phyloP scores from a whole-genome alignment of 2,888 invertebrate species.

The Oscheius myriophilus region DNA sequence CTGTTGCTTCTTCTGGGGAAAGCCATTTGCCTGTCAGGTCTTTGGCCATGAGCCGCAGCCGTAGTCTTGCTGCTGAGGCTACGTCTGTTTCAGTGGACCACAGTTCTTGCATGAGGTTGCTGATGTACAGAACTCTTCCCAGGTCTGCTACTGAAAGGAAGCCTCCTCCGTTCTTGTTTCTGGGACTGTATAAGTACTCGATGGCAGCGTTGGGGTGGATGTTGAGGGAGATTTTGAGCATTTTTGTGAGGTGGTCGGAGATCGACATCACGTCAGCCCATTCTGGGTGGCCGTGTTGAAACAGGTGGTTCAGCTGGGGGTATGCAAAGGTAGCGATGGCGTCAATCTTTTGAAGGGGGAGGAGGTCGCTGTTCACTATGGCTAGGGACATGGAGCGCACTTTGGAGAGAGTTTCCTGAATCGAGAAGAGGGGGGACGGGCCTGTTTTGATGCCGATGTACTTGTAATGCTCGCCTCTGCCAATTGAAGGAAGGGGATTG shows the following conservation, averaged over 20 bases:
- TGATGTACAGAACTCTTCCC: background rate
- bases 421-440: background rate
- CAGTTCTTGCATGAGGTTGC: background rate
- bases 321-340: background rate
- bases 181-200: background rate
- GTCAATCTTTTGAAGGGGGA: background rate
- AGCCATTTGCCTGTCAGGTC: background rate
- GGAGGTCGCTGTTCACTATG: background rate
- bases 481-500: background rate
- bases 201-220: background rate
- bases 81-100: background rate
- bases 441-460: slow-evolving; percentile 5
- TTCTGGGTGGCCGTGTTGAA: background rate
- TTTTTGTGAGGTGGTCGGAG: background rate
- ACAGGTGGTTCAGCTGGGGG: background rate
- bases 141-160: background rate
- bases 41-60: background rate
- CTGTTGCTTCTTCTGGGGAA: background rate
- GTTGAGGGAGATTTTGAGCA: background rate
- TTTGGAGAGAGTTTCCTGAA: background rate
- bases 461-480: background rate
- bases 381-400: no score
- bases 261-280: background rate
- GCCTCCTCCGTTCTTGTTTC: background rate
- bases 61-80: background rate